Evolutionary conservation across 1,140 invertebrate genomes (phyloP), one percentile per base, ranked within the genome.

Genomic region (Acromyrmex heyeri): DNA sequence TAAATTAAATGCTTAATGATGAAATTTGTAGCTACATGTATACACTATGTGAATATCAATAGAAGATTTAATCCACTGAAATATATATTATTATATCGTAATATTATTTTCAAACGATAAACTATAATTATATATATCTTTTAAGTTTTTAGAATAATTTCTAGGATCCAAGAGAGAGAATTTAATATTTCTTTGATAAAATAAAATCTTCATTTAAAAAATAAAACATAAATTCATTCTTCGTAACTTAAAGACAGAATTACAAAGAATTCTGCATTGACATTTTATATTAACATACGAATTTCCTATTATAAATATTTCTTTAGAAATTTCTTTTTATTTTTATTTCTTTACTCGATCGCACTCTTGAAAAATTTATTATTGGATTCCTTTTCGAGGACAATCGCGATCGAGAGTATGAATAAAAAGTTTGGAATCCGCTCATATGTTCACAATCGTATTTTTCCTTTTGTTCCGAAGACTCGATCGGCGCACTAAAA

Each of bases 351-450:
- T 27, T 67, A 24, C 44, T 30, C 57, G 7, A 65, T 65, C 48
- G 30, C 12, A 48, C 27, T 79, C 3, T 79, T 67, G 48, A 79
- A 12, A 53, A 79, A 79, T 78, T 78, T 64, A 65, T 78, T 78
- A 78, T 65, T 65, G 61, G 12, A 78, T 53, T 78, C 61, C 44
- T 78, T 21, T 30, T 65, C 24, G 59, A 50, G 76, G 76, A 65
- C 59, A 65, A 78, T 78, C 27, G 76, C 27, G 44, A 78, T 78
- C 44, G 76, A 78, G 44, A 78, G 76, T 78, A 78, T 78, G 76
- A 78, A 78, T 78, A 78, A 78, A 59, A 78, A 78, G 76, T 53
- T 67, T 16, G 61, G 77, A 79, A 79, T 79, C 18, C 62, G 77
- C n/a, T 79, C 77, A 67, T 79, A 79, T 67, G 76, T 65, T 34